These are phyloP conservation scores for Sinella curviseta DNA, from an alignment of 1,140 invertebrate species.

Conservation along the genomic window DNA sequence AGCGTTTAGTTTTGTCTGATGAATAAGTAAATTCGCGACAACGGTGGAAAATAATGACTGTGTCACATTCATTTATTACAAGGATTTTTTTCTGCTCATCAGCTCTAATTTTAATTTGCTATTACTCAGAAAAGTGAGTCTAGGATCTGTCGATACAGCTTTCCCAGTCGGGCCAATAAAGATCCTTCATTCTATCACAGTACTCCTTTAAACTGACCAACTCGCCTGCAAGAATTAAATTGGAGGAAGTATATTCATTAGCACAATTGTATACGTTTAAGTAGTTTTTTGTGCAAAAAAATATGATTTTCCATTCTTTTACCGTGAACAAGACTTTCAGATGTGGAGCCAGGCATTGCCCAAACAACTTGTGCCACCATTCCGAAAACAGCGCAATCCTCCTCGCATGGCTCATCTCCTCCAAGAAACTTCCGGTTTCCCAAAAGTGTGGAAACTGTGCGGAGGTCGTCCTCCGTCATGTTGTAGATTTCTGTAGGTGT, in stretches of 20 bases:
- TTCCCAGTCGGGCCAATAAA: constrained; percentile 37
- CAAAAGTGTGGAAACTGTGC: constrained; percentile 32
- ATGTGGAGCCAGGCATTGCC: constrained; percentile 52
- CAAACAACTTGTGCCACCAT: constrained; percentile 54
- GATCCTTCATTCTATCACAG: constrained; percentile 36
- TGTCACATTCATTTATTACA: too few relatives aligned
- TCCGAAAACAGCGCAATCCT: constrained; percentile 57
- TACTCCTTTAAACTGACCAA: constrained; percentile 29
- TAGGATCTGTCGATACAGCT: neutral
- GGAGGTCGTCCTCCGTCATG: constrained; percentile 39
- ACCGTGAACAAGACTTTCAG: constrained; percentile 48
- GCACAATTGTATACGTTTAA: too few relatives aligned
- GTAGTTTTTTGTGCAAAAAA: too few relatives aligned
- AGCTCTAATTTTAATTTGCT: too few relatives aligned
- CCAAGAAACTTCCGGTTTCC: constrained; percentile 51
- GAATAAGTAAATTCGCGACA: too few relatives aligned
- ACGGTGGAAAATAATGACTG: too few relatives aligned
- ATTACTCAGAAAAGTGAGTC: too few relatives aligned
- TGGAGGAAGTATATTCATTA: too few relatives aligned
- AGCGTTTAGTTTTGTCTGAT: too few relatives aligned
- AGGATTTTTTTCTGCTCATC: too few relatives aligned
- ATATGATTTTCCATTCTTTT: too few relatives aligned
- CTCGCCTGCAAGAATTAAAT: constrained; percentile 30
- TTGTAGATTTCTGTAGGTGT: constrained; percentile 38
- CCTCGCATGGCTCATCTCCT: constrained; percentile 53